Base-by-base conservation (phyloP, 1,140 invertebrate genomes). In the Paracyclopina nana region DNA sequence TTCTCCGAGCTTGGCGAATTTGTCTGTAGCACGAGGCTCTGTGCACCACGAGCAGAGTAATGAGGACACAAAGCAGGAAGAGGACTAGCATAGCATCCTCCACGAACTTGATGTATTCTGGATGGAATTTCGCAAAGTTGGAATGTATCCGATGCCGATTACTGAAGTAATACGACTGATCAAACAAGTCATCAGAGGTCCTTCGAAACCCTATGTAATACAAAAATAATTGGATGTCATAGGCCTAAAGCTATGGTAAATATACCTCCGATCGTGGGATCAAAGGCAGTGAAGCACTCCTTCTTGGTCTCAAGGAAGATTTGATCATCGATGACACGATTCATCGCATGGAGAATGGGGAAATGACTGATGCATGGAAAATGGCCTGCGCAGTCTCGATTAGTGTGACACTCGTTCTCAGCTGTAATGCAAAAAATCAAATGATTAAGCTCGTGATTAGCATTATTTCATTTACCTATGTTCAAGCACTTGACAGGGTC, bases 71-170 rank as follows among this genome's bases (percentile, higher is more conserved):
- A n/a, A 44, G n/a, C 14, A 44, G 24, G 24, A 44, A 44, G 16
- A 44, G 42, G 14, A 44, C 42, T 18, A 44, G 24, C 42, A 44
- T 44, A 44, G 42, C 42, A 20, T 44, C 42, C 24, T 44, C 42
- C 16, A 44, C 42, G 12, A 44, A 44, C 24, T 44, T 44, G 5
- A 44, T 44, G 18, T 44, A 44, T n/a, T 44, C 14, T 20, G 42
- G 42, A 44, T 44, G 42, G n/a, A 30, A 30, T n/a, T n/a, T n/a
- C n/a, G n/a, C n/a, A 38, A 38, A 38, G 14, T 12, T 12, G 16
- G 42, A 12, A 25, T 44, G 42, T 5, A 44, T 24, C 2, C 42
- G 42, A 20, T 44, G 16, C n/a, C 42, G 16, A 12, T 22, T 3
- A n/a, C 42, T 22, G 16, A 44, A 18, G 5, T 12, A 20, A 24